A percentile compares a stretch with the other conserved stretches of the same genome.
These are phyloP conservation scores for Fundulus diaphanus DNA, from an alignment of 2,797 vertebrate species.

Conservation along the genomic window DNA sequence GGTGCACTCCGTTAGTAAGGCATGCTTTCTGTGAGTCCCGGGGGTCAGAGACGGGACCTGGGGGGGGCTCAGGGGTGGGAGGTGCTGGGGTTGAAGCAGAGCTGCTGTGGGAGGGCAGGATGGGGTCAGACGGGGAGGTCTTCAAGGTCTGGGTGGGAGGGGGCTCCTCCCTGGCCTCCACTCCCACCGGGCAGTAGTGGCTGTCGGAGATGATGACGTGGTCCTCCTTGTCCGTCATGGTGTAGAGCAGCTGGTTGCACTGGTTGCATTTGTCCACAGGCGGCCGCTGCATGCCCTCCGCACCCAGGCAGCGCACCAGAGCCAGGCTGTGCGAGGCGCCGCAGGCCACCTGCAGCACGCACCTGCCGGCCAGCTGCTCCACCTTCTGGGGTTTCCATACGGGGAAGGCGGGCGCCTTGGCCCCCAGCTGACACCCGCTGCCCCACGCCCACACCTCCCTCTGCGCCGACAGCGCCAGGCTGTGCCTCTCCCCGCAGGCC, in stretches of 20 bases:
- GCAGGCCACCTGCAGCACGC: conserved; percentile 92
- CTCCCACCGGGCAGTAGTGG: conserved; percentile 90
- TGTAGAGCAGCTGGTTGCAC: conserved; percentile 94
- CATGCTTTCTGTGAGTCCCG: conserved; percentile 39
- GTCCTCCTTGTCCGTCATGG: conserved; percentile 98
- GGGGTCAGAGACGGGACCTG: not conserved
- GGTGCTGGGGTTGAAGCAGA: conserved; percentile 21
- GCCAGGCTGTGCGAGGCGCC: conserved; percentile 92
- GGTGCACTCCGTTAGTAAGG: conserved; percentile 32
- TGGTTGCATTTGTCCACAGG: conserved; percentile 92
- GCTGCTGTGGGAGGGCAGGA: conserved; percentile 42
- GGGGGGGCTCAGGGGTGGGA: not conserved
- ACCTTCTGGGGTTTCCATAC: conserved; percentile 92
- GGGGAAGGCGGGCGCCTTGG: conserved; percentile 82
- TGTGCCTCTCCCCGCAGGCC: conserved; percentile 92
- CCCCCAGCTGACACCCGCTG: conserved; percentile 89
- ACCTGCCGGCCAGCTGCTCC: conserved; percentile 88
- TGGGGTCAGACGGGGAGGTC: conserved; percentile 73
- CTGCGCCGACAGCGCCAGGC: conserved; percentile 87
- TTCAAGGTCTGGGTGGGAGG: conserved; percentile 35
- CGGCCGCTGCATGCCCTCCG: conserved; percentile 80
- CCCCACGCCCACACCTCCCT: conserved; percentile 97
- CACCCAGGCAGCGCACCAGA: conserved; percentile 87
- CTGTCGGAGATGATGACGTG: conserved; percentile 98
- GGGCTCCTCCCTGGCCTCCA: conserved; percentile 51